Percentiles rank a stretch among this genome's conserved stretches.
phyloP scores from a whole-genome alignment of 2,113 vertebrate species.

The Caranx ignobilis region DNA sequence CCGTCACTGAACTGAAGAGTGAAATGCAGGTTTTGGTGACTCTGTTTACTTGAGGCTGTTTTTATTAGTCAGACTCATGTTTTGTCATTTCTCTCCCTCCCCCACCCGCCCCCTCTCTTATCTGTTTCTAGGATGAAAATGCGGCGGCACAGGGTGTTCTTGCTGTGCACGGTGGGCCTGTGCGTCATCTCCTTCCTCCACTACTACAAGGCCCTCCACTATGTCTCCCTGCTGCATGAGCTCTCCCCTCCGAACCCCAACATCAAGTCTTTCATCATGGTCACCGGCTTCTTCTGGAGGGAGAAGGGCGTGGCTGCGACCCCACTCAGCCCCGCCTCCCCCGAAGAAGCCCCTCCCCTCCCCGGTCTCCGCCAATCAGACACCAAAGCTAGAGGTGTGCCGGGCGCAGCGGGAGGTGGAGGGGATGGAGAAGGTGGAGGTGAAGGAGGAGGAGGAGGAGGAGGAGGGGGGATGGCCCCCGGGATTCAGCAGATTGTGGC shows the following conservation, averaged over 20 bases:
- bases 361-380: conserved; percentile 83
- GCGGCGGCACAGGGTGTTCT: conserved; percentile 98
- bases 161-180: conserved; percentile 99
- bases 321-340: conserved; percentile 87
- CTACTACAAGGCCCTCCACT: conserved; percentile 98
- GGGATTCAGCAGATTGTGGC: neutral
- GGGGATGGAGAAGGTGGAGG: neutral
- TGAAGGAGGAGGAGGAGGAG: conserved; percentile 39
- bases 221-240: conserved; percentile 95
- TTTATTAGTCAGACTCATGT: neutral
- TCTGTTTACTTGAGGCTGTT: neutral
- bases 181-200: conserved; percentile 99
- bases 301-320: conserved; percentile 88
- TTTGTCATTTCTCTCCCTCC: neutral
- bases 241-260: conserved; percentile 96
- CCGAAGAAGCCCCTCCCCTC: conserved; percentile 83
- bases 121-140: conserved; percentile 93
- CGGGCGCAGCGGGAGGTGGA: conserved; percentile 39
- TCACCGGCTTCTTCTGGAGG: conserved; percentile 92
- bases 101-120: neutral
- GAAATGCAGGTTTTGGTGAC: neutral
- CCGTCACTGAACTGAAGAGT: neutral
- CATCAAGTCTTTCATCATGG: conserved; percentile 95
- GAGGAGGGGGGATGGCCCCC: conserved; percentile 3
- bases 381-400: conserved; percentile 75